These are phyloP conservation scores for Petrocephalus microphthalmus DNA, from an alignment of 2,113 vertebrate species.

Conservation along the genomic window DNA sequence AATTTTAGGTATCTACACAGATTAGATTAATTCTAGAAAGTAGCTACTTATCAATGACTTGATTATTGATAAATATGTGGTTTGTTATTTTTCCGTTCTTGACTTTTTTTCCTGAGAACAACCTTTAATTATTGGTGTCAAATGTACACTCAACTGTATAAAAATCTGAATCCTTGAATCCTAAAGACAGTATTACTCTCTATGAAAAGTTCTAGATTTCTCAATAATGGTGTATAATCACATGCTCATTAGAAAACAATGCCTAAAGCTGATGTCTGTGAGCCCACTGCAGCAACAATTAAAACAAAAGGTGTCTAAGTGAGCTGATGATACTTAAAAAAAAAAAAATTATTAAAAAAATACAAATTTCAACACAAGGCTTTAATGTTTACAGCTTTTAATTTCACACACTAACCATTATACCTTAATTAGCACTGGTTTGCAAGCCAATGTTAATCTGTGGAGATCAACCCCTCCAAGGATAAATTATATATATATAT, in stretches of 20 bases:
- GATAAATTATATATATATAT: not conserved
- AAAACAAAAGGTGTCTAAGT: not conserved
- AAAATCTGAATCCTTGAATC: too few species aligned
- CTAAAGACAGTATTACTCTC: not conserved
- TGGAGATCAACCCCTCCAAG: not conserved
- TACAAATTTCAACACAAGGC: not conserved
- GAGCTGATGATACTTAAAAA: not conserved
- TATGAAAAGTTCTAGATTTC: not conserved
- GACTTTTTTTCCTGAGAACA: not conserved
- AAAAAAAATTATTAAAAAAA: not conserved
- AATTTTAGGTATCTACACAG: not conserved
- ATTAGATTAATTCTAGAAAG: not conserved
- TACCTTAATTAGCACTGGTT: not conserved
- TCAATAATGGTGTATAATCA: not conserved
- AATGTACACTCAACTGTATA: not conserved
- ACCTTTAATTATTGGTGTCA: not conserved
- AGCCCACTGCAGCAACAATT: not conserved
- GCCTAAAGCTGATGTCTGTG: not conserved
- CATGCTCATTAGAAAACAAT: not conserved
- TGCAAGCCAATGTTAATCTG: not conserved
- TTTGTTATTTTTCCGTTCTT: not conserved
- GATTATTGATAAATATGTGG: not conserved
- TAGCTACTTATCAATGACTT: not conserved
- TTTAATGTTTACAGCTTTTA: not conserved
- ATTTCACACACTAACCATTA: constrained; percentile 2